Percentiles rank a stretch among this genome's conserved stretches.
These are phyloP conservation scores for Rhingia rostrata DNA, from an alignment of 2,888 invertebrate genomes.

Conservation along the genomic window DNA sequence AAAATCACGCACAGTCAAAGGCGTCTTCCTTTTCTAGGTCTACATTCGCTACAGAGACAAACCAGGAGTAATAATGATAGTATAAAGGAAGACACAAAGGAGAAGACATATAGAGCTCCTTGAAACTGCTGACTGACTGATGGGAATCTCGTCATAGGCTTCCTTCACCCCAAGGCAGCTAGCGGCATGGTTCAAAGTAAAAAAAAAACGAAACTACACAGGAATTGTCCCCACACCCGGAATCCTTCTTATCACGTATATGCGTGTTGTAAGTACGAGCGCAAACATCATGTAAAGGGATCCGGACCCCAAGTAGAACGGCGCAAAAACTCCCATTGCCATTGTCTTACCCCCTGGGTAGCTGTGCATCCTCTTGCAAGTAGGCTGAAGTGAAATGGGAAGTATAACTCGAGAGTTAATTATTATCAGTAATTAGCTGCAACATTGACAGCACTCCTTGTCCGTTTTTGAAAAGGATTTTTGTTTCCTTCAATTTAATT, in stretches of 20 bases:
- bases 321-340: constrained; percentile 23
- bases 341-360: constrained; percentile 39
- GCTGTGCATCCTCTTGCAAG: constrained; percentile 45
- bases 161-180: constrained; percentile 9
- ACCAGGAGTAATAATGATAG: constrained; percentile 58
- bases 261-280: constrained; percentile 67
- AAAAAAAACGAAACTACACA: constrained; percentile 56
- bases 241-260: constrained; percentile 45
- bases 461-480: constrained; percentile 24
- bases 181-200: constrained; percentile 66
- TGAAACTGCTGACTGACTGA: constrained; percentile 67
- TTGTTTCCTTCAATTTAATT: constrained; percentile 51
- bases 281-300: constrained; percentile 62
- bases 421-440: constrained; percentile 69
- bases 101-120: constrained; percentile 40
- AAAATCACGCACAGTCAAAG: constrained; percentile 15
- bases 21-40: constrained; percentile 3
- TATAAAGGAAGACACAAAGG: constrained; percentile 41
- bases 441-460: constrained; percentile 34
- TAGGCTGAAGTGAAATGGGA: constrained; percentile 56
- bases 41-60: constrained; percentile 43
- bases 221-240: constrained; percentile 34
- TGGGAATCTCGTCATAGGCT: constrained; percentile 43
- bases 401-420: constrained; percentile 68
- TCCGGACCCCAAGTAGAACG: constrained; percentile 16